Conservation (phyloP, 2,888 invertebrate genomes). For the Rhingia campestris region DNA sequence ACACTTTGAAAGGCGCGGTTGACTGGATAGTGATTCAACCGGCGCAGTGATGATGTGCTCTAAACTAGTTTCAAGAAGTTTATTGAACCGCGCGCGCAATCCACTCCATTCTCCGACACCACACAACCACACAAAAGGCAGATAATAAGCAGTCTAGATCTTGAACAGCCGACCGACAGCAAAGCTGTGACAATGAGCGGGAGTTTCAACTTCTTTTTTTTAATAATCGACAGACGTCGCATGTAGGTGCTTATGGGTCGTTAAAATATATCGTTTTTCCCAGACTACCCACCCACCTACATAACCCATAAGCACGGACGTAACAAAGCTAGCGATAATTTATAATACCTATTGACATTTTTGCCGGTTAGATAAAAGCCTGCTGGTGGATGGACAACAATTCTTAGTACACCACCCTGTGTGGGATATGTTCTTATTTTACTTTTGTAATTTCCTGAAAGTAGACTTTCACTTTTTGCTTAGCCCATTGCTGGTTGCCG, state of each 20-base stretch:
- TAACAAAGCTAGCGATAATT: not conserved
- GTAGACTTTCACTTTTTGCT: too few species aligned
- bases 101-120: not conserved
- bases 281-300: conserved; percentile 29
- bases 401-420: conserved; percentile 18
- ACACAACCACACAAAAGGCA: not conserved
- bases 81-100: conserved; percentile 46
- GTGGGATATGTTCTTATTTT: not conserved
- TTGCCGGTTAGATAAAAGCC: conserved; percentile 13
- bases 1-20: conserved; percentile 12
- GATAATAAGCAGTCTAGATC: not conserved
- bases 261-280: conserved; percentile 12
- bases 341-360: conserved; percentile 16
- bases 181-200: not conserved
- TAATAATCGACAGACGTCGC: not conserved
- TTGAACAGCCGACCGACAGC: not conserved
- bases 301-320: conserved; percentile 18
- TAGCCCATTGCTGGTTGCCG: too few species aligned
- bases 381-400: not conserved
- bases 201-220: conserved; percentile 4
- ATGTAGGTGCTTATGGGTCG: conserved; percentile 6
- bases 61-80: conserved; percentile 51
- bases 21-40: not conserved
- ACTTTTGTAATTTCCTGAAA: not conserved
- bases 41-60: not conserved